phyloP scores from a whole-genome alignment of 2,113 vertebrate species.

The Pandion haliaetus region DNA sequence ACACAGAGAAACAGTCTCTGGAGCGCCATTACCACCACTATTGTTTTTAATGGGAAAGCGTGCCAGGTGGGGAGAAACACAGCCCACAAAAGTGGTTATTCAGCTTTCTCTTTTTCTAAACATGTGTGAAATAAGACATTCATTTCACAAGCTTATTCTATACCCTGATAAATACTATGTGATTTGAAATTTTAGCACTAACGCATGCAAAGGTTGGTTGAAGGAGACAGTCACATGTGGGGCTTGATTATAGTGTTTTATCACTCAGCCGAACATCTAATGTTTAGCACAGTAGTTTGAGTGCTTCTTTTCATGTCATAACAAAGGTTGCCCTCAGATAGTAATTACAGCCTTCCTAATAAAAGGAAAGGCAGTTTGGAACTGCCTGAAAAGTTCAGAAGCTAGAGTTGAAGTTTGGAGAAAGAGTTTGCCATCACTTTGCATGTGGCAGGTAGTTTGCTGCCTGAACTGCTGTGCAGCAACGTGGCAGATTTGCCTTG shows the following conservation, averaged over 20 bases:
- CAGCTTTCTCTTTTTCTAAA: neutral
- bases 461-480: neutral
- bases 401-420: neutral
- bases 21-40: neutral
- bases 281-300: constrained; percentile 25
- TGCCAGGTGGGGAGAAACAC: neutral
- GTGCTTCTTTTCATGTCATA: constrained; percentile 42
- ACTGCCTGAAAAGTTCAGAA: constrained; percentile 17
- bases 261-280: constrained; percentile 2
- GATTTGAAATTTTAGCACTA: neutral
- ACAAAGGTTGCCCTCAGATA: constrained; percentile 47
- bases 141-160: neutral
- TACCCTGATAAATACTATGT: neutral
- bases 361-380: constrained; percentile 25
- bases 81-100: neutral
- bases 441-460: neutral
- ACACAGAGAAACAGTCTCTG: neutral
- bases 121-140: neutral
- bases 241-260: constrained; percentile 63
- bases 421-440: neutral
- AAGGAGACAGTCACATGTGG: constrained; percentile 6
- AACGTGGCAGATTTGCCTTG: neutral
- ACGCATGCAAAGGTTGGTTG: neutral
- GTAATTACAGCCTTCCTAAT: constrained; percentile 53
- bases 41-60: neutral